These are phyloP conservation scores for Pteria penguin DNA, from an alignment of 2,888 invertebrate genomes.

Conservation along the genomic window DNA sequence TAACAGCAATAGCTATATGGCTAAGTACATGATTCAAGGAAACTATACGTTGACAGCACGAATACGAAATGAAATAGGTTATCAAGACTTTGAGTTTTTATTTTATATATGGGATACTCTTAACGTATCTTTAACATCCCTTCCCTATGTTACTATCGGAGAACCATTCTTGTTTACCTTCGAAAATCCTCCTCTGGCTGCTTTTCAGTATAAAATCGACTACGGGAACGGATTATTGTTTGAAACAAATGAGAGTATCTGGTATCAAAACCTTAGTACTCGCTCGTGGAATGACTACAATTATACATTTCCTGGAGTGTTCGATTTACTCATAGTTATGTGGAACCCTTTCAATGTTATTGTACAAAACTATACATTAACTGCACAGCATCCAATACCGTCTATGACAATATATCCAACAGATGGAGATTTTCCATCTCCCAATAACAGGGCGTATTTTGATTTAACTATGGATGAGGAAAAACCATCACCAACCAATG, in stretches of 20 bases:
- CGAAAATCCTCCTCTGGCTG: slow-evolving; percentile 37
- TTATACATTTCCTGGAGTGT: slow-evolving; percentile 14
- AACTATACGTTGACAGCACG: slow-evolving; percentile 37
- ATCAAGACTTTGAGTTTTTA: slow-evolving; percentile 18
- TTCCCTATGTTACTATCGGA: neutral
- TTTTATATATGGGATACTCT: slow-evolving; percentile 32
- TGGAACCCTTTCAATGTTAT: slow-evolving; percentile 29
- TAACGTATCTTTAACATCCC: slow-evolving; percentile 7
- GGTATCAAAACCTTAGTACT: slow-evolving; percentile 10
- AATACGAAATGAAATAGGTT: slow-evolving; percentile 32
- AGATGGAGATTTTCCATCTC: slow-evolving; percentile 15
- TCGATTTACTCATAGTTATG: slow-evolving; percentile 6
- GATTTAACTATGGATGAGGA: slow-evolving; percentile 18
- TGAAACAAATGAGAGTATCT: slow-evolving; percentile 13
- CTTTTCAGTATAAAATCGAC: slow-evolving; percentile 46
- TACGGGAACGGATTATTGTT: slow-evolving; percentile 34
- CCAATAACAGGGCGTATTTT: slow-evolving; percentile 20
- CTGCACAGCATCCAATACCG: slow-evolving; percentile 25
- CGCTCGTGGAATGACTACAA: neutral
- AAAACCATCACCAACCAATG: slow-evolving; percentile 31
- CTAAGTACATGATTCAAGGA: slow-evolving; percentile 40
- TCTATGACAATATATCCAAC: slow-evolving; percentile 23
- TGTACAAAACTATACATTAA: slow-evolving; percentile 14
- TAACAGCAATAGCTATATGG: neutral
- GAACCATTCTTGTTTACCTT: slow-evolving; percentile 38